Evolutionary conservation across 2,113 vertebrate species (phyloP).

Genomic region (Corydoras maculifer): DNA sequence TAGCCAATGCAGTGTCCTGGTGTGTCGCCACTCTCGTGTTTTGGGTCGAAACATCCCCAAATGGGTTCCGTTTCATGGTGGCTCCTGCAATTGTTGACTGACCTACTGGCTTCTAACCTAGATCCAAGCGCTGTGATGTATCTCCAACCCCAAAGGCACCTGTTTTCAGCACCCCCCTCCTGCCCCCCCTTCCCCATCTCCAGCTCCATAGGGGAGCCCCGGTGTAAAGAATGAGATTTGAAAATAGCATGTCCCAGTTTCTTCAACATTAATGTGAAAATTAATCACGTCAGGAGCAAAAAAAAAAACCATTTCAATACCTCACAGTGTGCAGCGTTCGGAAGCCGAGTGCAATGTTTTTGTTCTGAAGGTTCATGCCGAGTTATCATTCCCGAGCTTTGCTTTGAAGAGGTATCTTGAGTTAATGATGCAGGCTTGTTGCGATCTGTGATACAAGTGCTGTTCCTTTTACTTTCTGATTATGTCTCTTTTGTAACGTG

Average conservation of each 20-base stretch:
- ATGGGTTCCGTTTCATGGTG: not conserved
- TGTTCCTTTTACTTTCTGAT: no score
- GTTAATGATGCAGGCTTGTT: no score
- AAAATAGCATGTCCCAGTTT: slow-evolving; percentile 43
- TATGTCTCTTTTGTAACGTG: not conserved
- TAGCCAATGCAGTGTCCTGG: no score
- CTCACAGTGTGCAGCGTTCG: not conserved
- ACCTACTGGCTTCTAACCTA: slow-evolving; percentile 36
- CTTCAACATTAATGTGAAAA: slow-evolving; percentile 38
- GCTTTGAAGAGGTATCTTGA: no score
- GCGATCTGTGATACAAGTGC: no score
- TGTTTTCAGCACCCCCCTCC: slow-evolving; percentile 6
- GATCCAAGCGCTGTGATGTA: slow-evolving; percentile 30
- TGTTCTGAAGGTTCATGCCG: not conserved
- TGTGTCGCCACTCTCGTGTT: not conserved
- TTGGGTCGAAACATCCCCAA: not conserved
- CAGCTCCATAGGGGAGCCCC: slow-evolving; percentile 11
- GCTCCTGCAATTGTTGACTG: not conserved
- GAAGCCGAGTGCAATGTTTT: slow-evolving; percentile 7
- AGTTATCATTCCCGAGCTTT: no score
- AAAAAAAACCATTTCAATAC: slow-evolving; percentile 5
- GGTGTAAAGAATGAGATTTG: slow-evolving; percentile 35
- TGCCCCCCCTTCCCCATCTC: not conserved
- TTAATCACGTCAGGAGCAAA: slow-evolving; percentile 31
- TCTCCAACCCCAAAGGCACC: slow-evolving; percentile 31